Evolutionary conservation across 2,113 vertebrate genomes (phyloP).

Genomic region (Colius striatus): DNA sequence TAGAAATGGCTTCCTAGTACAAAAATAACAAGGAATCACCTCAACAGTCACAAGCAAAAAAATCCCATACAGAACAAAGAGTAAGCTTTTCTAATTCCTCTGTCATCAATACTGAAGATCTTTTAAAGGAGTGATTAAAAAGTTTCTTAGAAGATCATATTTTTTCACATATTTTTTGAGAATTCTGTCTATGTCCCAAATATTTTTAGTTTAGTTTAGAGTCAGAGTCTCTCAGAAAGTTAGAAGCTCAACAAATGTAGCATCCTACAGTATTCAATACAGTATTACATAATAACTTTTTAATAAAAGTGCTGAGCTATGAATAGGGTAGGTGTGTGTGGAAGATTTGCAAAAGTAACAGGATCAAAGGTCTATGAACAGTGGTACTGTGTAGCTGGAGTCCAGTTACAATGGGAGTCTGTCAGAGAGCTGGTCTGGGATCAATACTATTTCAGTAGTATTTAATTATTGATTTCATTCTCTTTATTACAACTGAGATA

Average conservation of each 20-base stretch:
- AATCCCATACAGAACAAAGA: neutral
- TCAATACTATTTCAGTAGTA: neutral
- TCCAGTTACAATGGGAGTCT: neutral
- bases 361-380: constrained; percentile 7
- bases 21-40: neutral
- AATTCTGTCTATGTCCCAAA: neutral
- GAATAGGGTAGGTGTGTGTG: neutral
- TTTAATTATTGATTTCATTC: neutral
- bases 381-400: neutral
- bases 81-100: neutral
- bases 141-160: neutral
- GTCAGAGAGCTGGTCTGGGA: neutral
- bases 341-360: neutral
- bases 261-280: neutral
- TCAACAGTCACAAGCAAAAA: neutral
- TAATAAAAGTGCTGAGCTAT: neutral
- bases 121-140: neutral
- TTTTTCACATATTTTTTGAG: neutral
- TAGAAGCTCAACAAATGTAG: neutral
- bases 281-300: neutral
- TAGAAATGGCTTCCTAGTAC: neutral
- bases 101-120: neutral
- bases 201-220: neutral
- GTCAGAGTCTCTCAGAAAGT: neutral
- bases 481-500: neutral